phyloP scores from a whole-genome alignment of 2,888 invertebrate genomes.

The Notodonta ziczac region DNA sequence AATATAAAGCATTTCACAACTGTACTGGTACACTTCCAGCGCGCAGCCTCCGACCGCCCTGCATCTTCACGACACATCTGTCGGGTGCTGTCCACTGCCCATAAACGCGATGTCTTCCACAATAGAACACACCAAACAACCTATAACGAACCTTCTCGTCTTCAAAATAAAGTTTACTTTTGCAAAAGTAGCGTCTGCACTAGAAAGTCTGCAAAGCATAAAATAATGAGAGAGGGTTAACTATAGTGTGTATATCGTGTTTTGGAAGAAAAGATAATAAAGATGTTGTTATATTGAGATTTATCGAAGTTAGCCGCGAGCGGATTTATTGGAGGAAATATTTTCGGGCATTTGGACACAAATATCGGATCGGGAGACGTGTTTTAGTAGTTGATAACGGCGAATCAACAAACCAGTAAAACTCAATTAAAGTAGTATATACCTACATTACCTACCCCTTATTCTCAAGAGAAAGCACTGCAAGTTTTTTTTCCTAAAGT shows the following conservation, averaged over 20 bases:
- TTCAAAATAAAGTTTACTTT: neutral
- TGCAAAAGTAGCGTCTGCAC: neutral
- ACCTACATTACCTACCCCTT: too few species aligned
- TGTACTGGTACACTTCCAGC: neutral
- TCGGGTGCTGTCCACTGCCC: neutral
- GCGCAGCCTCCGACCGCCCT: neutral
- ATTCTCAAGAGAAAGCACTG: too few species aligned
- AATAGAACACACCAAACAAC: neutral
- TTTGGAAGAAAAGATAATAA: neutral
- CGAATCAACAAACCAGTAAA: neutral
- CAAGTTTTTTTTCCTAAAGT: too few species aligned
- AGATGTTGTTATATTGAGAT: constrained; percentile 3
- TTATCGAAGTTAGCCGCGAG: neutral
- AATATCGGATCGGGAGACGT: neutral
- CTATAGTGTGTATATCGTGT: neutral
- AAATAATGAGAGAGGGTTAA: neutral
- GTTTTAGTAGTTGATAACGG: too few species aligned
- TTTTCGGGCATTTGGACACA: neutral
- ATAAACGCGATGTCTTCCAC: neutral
- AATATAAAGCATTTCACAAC: too few species aligned
- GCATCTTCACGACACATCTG: neutral
- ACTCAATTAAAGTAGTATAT: too few species aligned
- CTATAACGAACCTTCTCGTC: neutral
- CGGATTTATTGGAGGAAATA: neutral
- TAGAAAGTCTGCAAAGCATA: neutral